phyloP scores from a whole-genome alignment of 2,113 vertebrate genomes.

The Tragelaphus buxtoni region DNA sequence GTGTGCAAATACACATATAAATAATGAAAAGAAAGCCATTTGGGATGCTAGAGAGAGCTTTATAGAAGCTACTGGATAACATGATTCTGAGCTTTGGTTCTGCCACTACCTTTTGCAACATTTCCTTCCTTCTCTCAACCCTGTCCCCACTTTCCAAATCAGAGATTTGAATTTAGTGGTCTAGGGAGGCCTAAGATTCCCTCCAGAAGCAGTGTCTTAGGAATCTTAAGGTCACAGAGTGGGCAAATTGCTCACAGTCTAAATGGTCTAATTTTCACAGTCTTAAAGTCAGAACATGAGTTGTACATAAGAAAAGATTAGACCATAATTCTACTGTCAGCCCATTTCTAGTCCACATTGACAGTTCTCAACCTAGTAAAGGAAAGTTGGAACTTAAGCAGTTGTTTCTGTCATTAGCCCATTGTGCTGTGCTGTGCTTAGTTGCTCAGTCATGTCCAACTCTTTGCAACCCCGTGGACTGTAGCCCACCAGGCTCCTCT shows the following conservation, averaged over 20 bases:
- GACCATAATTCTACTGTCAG: not conserved
- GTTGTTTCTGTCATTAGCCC: not conserved
- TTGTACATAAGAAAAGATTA: not conserved
- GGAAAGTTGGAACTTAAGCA: not conserved
- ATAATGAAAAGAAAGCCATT: not conserved
- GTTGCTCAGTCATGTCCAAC: not conserved
- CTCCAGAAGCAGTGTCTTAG: not conserved
- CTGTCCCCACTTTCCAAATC: not conserved
- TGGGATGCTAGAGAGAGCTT: not conserved
- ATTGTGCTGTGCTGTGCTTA: not conserved
- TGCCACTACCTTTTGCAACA: not conserved
- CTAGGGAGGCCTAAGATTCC: not conserved
- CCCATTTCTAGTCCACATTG: not conserved
- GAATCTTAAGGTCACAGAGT: not conserved
- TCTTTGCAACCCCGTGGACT: not conserved
- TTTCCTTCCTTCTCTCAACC: not conserved
- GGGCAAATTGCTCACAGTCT: not conserved
- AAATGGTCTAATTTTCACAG: not conserved
- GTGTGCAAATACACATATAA: not conserved
- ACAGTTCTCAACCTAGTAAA: not conserved
- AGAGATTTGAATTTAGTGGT: not conserved
- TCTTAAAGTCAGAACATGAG: not conserved
- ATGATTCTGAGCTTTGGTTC: not conserved
- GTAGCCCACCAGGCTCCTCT: not conserved
- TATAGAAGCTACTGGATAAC: not conserved